phyloP scores from a whole-genome alignment of 1,140 invertebrate species.

The Sycophaga agraensis region DNA sequence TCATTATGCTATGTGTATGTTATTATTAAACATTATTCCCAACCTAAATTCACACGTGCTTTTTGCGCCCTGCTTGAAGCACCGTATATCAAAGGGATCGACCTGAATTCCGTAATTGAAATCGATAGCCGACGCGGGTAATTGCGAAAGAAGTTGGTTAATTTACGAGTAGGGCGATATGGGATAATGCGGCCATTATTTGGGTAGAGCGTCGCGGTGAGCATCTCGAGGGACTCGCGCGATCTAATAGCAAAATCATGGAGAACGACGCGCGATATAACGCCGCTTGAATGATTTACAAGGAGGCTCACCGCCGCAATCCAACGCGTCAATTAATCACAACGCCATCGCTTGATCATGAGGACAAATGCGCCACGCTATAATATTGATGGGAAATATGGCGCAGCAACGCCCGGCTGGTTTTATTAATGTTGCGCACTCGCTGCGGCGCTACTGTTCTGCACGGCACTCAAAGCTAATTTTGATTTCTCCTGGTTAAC shows the following conservation, averaged over 20 bases:
- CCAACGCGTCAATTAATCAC: slow-evolving; percentile 1
- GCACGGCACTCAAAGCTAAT: too few relatives aligned
- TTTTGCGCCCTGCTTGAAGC: too few relatives aligned
- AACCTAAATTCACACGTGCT: too few relatives aligned
- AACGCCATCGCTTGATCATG: slow-evolving; percentile 9
- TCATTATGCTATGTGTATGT: too few relatives aligned
- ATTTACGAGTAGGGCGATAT: slow-evolving; percentile 10
- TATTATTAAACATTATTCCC: too few relatives aligned
- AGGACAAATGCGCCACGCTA: neutral
- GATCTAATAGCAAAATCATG: slow-evolving; percentile 26
- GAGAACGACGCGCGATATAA: slow-evolving; percentile 12
- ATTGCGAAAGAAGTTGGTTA: slow-evolving; percentile 17
- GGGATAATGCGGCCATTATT: slow-evolving; percentile 16
- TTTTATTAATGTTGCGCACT: too few relatives aligned
- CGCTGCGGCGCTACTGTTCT: too few relatives aligned
- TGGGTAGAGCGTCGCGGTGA: neutral
- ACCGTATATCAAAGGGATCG: too few relatives aligned
- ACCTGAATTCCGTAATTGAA: slow-evolving; percentile 11
- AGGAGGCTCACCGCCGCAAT: neutral
- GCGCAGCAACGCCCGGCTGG: too few relatives aligned
- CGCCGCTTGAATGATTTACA: slow-evolving; percentile 23
- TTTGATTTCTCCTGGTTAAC: too few relatives aligned
- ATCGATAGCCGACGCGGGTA: neutral
- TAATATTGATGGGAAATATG: slow-evolving; percentile 6
- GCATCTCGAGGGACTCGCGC: neutral